phyloP scores from a whole-genome alignment of 2,113 vertebrate species.

The Xenopus tropicalis region UCB_Xtro_10.0 CM004445.2:96534501-96535000 shows the following conservation, averaged over 20 bases:
- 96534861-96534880: constrained; percentile 29
- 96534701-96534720: constrained; percentile 33
- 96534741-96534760: constrained; percentile 22
- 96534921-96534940: constrained; percentile 34
- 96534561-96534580: too few species aligned
- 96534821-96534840: constrained; percentile 23
- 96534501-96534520: too few species aligned
- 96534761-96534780: constrained; percentile 30
- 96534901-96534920: constrained; percentile 34
- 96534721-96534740: constrained; percentile 15
- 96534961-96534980: constrained; percentile 35
- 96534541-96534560: too few species aligned
- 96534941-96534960: constrained; percentile 25
- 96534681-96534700: constrained; percentile 17
- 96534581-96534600: too few species aligned
- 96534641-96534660: constrained; percentile 17
- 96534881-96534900: constrained; percentile 21
- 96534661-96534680: not conserved
- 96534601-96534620: not conserved
- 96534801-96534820: constrained; percentile 23
- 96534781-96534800: constrained; percentile 15
- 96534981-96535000: constrained; percentile 30
- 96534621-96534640: not conserved
- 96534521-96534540: too few species aligned
- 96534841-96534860: constrained; percentile 37